These are phyloP conservation scores for Coturnix japonica DNA, from an alignment of 2,113 vertebrate genomes.

Conservation along the genomic window DNA sequence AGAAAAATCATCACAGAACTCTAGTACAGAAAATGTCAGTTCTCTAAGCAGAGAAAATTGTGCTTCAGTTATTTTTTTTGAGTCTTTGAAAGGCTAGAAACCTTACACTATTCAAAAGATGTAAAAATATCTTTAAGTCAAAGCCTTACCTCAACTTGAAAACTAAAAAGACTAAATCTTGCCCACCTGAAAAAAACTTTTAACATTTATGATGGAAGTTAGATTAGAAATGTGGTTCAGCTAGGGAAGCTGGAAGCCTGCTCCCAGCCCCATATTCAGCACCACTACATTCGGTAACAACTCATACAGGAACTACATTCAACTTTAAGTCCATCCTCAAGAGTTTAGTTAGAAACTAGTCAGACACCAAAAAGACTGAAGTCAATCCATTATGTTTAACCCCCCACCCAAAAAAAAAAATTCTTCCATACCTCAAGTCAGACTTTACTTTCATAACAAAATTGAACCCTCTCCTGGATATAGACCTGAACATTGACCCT, in stretches of 20 bases:
- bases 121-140: slow-evolving; percentile 11
- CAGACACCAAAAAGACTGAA: not conserved
- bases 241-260: not conserved
- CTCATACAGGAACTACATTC: not conserved
- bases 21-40: slow-evolving; percentile 15
- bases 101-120: not conserved
- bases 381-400: not conserved
- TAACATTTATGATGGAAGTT: not conserved
- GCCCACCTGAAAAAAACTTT: not conserved
- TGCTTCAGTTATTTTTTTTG: not conserved
- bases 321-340: not conserved
- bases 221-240: not conserved
- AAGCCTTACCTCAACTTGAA: not conserved
- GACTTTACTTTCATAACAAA: not conserved
- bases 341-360: not conserved
- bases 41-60: slow-evolving; percentile 20
- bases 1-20: slow-evolving; percentile 31
- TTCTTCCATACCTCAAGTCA: not conserved
- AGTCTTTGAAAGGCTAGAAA: not conserved
- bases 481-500: not conserved
- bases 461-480: not conserved
- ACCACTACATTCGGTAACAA: not conserved
- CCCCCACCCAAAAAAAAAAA: not conserved
- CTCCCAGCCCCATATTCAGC: not conserved
- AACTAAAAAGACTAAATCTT: not conserved